Conservation (phyloP, 1,140 invertebrate species). For the Nephotettix cincticeps region DNA sequence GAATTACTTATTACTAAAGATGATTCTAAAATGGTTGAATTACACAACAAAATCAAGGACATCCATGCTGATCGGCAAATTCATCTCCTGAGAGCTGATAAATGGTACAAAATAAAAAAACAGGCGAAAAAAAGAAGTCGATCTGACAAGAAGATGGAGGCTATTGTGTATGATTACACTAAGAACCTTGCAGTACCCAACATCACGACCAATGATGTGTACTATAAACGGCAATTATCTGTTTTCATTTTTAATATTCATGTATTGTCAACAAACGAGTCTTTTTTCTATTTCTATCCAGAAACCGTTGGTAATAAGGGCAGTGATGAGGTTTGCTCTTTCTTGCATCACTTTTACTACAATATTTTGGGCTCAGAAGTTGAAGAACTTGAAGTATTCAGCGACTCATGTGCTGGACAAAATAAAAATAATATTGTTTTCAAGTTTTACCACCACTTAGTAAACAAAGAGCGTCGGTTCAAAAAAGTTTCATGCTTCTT, state of each 20-base stretch:
- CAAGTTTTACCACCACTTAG: constrained; percentile 33
- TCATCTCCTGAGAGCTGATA: constrained; percentile 28
- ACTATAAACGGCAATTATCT: constrained; percentile 29
- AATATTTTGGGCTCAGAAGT: constrained; percentile 25
- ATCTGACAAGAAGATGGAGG: constrained; percentile 4
- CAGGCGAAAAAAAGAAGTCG: background rate
- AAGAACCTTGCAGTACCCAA: constrained; percentile 27
- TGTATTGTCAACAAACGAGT: constrained; percentile 2
- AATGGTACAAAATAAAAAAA: constrained; percentile 29
- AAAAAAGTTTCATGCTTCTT: constrained; percentile 22
- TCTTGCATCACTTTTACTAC: constrained; percentile 28
- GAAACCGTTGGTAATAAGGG: constrained; percentile 32
- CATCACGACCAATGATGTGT: too few species aligned
- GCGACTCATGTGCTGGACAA: constrained; percentile 18
- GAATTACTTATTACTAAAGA: background rate
- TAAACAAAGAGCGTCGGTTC: constrained; percentile 26
- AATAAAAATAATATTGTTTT: constrained; percentile 27
- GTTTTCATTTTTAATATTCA: constrained; percentile 31
- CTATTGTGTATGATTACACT: constrained; percentile 24
- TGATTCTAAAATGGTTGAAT: constrained; percentile 16
- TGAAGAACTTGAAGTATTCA: constrained; percentile 19
- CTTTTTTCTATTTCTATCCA: constrained; percentile 30
- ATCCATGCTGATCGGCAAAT: background rate
- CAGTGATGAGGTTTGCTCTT: constrained; percentile 30
- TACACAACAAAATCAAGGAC: constrained; percentile 1